Evolutionary conservation across 53 echinoderm and acorn worm species (phyloP), one percentile per base, ranked within the genome.

Genomic region (Pentamera pediparva): DNA sequence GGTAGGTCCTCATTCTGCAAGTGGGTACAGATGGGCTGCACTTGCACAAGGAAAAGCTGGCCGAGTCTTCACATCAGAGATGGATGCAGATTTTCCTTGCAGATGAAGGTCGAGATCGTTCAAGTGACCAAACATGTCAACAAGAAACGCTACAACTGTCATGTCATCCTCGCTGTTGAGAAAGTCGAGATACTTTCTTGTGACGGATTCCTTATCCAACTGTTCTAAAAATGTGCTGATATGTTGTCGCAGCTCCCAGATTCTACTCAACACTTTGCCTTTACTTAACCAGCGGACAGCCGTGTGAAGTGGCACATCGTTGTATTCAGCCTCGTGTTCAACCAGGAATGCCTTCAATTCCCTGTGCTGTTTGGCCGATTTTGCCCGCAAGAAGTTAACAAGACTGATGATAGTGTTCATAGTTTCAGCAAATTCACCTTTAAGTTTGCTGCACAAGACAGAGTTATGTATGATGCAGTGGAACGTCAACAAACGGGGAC

Each of bases 391-490:
- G 49, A 73, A 73, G 31, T 73, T 73, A 20, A 73, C 73, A 54
- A 73, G n/a, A 18, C 21, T 25, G 20, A 69, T 45, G 36, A 69
- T 12, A 10, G 17, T 69, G 50, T 75, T 75, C 56, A 75, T 21
- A 18, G 15, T 17, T 58, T 75, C 59, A 30, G 11, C 30, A 61
- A 75, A 75, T n/a, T 75, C 75, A 0, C 36, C 56, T 31, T 56
- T 75, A 21, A 75, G 55, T 35, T 75, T 74, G 32, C 32, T 56
- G 34, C 75, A 75, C 34, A 75, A 34, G 34, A 75, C 57, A 17
- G 75, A 75, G 59, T 75, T 75, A 31, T 75, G 75, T 32, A 75
- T 75, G 5, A 75, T 55, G 22, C 59, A 75, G 37, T 75, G 75
- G 35, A 75, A 75, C 35, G 58, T 56, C 38, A 75, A 56, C 55